phyloP scores from a whole-genome alignment of 2,113 vertebrate genomes.

The Caracal caracal region DNA sequence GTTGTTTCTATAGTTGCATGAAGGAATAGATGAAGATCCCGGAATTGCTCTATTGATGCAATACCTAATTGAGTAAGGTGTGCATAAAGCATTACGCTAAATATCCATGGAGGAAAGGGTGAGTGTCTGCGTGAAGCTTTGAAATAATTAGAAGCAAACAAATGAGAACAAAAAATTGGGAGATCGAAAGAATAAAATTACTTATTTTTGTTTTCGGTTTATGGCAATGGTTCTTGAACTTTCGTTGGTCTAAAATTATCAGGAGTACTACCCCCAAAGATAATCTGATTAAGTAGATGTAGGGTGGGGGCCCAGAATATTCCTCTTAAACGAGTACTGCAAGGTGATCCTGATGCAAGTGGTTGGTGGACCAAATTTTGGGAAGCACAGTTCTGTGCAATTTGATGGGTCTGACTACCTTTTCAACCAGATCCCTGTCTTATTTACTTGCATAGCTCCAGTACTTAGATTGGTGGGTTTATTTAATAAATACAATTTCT shows the following conservation, averaged over 20 bases:
- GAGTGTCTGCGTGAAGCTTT: background rate
- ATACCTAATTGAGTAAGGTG: slow-evolving; percentile 35
- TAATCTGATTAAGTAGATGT: background rate
- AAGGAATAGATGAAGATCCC: slow-evolving; percentile 66
- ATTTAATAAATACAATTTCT: background rate
- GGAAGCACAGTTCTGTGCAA: background rate
- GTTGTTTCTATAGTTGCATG: slow-evolving; percentile 65
- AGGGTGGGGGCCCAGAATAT: background rate
- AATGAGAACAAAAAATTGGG: background rate
- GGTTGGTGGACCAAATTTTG: background rate
- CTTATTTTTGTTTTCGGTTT: background rate
- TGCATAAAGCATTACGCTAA: background rate
- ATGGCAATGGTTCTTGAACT: background rate
- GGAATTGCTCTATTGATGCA: slow-evolving; percentile 31
- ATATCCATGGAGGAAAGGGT: background rate
- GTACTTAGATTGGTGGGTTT: background rate
- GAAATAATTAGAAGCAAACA: background rate
- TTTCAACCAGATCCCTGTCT: background rate
- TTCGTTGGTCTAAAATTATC: background rate
- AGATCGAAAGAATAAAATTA: background rate
- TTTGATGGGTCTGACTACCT: background rate
- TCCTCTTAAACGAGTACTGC: background rate
- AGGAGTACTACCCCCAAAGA: background rate
- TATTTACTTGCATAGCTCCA: background rate
- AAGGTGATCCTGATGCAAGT: background rate